Evolutionary conservation across 2,113 vertebrate species (phyloP).

Genomic region (Entomyzon cyanotis): DNA sequence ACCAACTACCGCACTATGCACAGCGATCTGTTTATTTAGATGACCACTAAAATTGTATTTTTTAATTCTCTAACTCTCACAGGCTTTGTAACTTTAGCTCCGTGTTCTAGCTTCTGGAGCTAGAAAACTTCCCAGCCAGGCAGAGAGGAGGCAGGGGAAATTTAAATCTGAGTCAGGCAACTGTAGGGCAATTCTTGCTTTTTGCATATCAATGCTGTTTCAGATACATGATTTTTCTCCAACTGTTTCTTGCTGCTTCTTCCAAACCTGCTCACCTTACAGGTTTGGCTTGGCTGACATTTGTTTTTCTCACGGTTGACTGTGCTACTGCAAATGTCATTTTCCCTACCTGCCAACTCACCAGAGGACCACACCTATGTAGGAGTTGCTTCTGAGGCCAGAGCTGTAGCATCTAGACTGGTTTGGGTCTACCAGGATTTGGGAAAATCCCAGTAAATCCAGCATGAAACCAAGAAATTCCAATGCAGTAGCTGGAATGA

Average conservation of each 20-base stretch:
- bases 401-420: background rate
- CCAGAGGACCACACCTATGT: background rate
- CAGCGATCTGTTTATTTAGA: background rate
- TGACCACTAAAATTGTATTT: background rate
- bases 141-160: background rate
- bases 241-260: background rate
- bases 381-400: background rate
- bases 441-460: background rate
- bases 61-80: background rate
- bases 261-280: background rate
- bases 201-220: background rate
- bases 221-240: background rate
- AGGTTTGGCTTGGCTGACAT: background rate
- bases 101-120: background rate
- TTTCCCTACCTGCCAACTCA: background rate
- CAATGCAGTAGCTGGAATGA: background rate
- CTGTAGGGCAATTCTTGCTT: background rate
- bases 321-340: background rate
- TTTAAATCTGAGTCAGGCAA: background rate
- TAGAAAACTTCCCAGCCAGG: background rate
- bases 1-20: too few species aligned
- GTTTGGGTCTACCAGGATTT: background rate
- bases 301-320: background rate
- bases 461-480: background rate
- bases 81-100: background rate